These are phyloP conservation scores for Leptothorax acervorum DNA, from an alignment of 2,888 invertebrate species.

Conservation along the genomic window DNA sequence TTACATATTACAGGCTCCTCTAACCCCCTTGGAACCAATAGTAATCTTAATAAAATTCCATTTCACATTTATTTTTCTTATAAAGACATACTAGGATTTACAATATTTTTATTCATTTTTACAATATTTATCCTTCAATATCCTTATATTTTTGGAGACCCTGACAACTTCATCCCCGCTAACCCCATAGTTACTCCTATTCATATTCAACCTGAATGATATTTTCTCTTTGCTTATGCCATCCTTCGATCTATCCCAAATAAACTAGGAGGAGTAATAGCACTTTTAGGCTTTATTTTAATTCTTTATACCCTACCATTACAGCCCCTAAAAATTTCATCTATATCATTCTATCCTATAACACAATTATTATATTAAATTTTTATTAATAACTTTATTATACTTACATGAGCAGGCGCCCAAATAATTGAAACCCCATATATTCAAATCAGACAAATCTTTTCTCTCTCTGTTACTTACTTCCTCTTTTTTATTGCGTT, in stretches of 20 bases:
- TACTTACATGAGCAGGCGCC: too few species aligned
- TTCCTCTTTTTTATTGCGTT: too few species aligned
- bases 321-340: too few species aligned
- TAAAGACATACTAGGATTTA: slow-evolving; percentile 89
- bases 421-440: too few species aligned
- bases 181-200: slow-evolving; percentile 87
- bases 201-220: slow-evolving; percentile 95
- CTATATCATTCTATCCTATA: too few species aligned
- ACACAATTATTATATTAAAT: too few species aligned
- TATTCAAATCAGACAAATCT: too few species aligned
- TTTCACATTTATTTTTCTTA: slow-evolving; percentile 90
- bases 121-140: background rate
- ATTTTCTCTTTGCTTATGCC: slow-evolving; percentile 86
- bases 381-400: too few species aligned
- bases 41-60: slow-evolving; percentile 89
- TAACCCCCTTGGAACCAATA: slow-evolving; percentile 89
- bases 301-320: too few species aligned
- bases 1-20: slow-evolving; percentile 90
- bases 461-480: too few species aligned
- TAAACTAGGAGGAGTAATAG: slow-evolving; percentile 92
- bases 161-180: too few species aligned
- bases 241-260: slow-evolving; percentile 91
- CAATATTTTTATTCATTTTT: slow-evolving; percentile 80
- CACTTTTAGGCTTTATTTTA: slow-evolving; percentile 68
- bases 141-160: background rate